A percentile compares a stretch with the other conserved stretches of the same genome.
Conservation (phyloP, 2,113 vertebrate species). For the Acrocephalus arundinaceus region DNA sequence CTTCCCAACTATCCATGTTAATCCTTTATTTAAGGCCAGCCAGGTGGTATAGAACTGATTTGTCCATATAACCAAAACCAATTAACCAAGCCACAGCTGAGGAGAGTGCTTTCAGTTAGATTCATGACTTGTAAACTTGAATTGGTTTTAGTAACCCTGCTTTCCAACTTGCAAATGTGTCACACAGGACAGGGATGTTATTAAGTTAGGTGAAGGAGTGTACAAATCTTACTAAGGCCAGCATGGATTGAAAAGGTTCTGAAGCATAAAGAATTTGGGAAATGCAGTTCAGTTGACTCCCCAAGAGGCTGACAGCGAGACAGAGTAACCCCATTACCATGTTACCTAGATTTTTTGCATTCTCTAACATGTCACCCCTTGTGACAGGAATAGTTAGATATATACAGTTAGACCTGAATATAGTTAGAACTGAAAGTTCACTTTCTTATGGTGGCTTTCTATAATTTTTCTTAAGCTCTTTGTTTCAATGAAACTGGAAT, state of each 20-base stretch:
- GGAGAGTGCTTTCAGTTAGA: neutral
- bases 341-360: neutral
- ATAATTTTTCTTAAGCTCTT: neutral
- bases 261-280: neutral
- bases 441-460: neutral
- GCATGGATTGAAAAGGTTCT: neutral
- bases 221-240: neutral
- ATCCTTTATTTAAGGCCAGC: neutral
- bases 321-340: neutral
- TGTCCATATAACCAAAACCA: neutral
- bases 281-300: neutral
- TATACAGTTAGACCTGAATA: neutral
- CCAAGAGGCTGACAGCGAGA: neutral
- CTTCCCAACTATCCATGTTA: neutral
- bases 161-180: neutral
- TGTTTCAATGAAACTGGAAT: neutral
- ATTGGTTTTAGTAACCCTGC: neutral
- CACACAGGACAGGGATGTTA: neutral
- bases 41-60: neutral
- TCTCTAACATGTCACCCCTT: neutral
- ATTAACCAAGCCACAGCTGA: neutral
- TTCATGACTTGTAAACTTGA: neutral
- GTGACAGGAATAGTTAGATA: neutral
- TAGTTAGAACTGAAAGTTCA: neutral
- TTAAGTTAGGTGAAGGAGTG: neutral